Percentiles rank a stretch among this genome's conserved stretches.
Conservation (phyloP, 2,797 vertebrate genomes). For the Pipistrellus kuhlii region DNA sequence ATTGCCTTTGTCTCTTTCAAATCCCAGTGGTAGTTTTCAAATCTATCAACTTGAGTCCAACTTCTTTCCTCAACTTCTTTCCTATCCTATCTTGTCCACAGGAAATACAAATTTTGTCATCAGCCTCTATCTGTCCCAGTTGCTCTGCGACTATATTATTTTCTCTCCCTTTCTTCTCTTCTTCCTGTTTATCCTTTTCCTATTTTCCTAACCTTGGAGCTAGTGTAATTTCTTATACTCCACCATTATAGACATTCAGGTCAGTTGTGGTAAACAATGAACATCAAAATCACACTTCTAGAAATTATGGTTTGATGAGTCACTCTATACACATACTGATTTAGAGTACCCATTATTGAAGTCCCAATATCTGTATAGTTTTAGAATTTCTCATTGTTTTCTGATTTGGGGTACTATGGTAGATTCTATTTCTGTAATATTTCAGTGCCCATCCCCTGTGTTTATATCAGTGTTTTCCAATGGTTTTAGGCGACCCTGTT, state of each 20-base stretch:
- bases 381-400: background rate
- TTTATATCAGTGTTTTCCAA: too few species aligned
- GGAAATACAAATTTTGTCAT: background rate
- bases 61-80: background rate
- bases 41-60: background rate
- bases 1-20: background rate
- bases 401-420: background rate
- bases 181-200: background rate
- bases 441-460: background rate
- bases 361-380: background rate
- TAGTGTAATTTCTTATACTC: background rate
- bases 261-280: background rate
- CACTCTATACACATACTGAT: background rate
- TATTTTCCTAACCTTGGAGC: background rate
- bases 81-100: background rate
- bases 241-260: background rate
- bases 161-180: background rate
- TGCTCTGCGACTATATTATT: background rate
- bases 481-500: too few species aligned
- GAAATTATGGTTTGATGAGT: background rate
- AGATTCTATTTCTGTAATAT: background rate
- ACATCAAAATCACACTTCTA: background rate
- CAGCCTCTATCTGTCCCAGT: background rate
- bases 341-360: background rate
- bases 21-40: slow-evolving; percentile 1